Conservation (phyloP, 2,888 invertebrate genomes). For the Lochmaea crataegi region DNA sequence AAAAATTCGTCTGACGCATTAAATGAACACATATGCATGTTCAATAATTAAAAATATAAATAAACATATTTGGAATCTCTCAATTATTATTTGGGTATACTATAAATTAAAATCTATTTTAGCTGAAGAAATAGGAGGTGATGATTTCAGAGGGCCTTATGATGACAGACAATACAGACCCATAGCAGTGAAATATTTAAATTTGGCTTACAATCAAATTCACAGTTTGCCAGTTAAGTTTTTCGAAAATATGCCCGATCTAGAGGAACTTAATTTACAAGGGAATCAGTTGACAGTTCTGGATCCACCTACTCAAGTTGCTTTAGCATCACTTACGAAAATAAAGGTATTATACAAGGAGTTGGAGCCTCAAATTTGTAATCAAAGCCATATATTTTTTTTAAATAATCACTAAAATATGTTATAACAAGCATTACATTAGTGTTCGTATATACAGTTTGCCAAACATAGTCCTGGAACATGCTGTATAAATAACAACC, state of each 20-base stretch:
- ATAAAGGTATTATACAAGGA: slow-evolving; percentile 66
- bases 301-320: slow-evolving; percentile 71
- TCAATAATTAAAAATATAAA: too few relatives aligned
- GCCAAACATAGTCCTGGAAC: too few relatives aligned
- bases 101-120: slow-evolving; percentile 34
- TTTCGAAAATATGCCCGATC: slow-evolving; percentile 74
- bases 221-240: slow-evolving; percentile 71
- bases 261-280: slow-evolving; percentile 71
- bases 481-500: not conserved
- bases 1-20: too few relatives aligned
- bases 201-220: slow-evolving; percentile 74
- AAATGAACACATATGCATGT: too few relatives aligned
- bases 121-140: slow-evolving; percentile 73
- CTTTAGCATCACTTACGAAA: slow-evolving; percentile 68
- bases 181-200: slow-evolving; percentile 71
- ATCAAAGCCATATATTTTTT: too few relatives aligned
- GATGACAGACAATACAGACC: slow-evolving; percentile 68
- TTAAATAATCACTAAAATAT: too few relatives aligned
- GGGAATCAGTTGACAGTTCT: slow-evolving; percentile 73
- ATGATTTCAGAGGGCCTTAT: slow-evolving; percentile 76
- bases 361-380: too few relatives aligned
- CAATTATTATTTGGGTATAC: too few relatives aligned
- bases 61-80: too few relatives aligned
- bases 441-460: too few relatives aligned
- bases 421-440: too few relatives aligned